phyloP scores from a whole-genome alignment of 1,140 invertebrate genomes.

The Zaprionus kolodkinae region DNA sequence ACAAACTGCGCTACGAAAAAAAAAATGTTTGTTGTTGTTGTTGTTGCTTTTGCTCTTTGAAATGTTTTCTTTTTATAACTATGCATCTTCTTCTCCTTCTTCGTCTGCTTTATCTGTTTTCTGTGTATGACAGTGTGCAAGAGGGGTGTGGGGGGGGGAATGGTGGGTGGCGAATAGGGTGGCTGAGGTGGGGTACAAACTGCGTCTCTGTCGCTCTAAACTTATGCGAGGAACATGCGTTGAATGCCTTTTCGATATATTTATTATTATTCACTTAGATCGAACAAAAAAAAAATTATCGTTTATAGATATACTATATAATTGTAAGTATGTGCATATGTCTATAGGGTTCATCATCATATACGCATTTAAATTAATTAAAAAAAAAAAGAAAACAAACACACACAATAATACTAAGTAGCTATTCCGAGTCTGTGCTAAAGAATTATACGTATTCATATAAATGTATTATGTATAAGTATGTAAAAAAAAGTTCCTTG shows the following conservation, averaged over 20 bases:
- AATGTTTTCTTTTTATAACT: constrained; percentile 37
- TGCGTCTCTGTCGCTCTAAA: constrained; percentile 72
- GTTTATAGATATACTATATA: constrained; percentile 7
- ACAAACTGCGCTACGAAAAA: constrained; percentile 62
- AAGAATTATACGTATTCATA: constrained; percentile 33
- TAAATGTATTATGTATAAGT: constrained; percentile 5
- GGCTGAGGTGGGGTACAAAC: constrained; percentile 8
- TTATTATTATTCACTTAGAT: constrained; percentile 39
- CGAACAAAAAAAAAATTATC: constrained; percentile 38
- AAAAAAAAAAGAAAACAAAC: constrained; percentile 36
- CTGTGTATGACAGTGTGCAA: constrained; percentile 9
- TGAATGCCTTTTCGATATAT: constrained; percentile 65
- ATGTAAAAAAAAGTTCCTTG: constrained; percentile 63
- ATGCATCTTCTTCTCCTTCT: constrained; percentile 5
- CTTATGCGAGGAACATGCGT: constrained; percentile 81
- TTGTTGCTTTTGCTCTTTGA: constrained; percentile 16
- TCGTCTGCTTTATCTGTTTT: constrained; percentile 19
- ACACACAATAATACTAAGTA: constrained; percentile 55
- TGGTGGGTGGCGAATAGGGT: neutral
- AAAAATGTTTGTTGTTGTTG: neutral
- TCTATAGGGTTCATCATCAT: constrained; percentile 14
- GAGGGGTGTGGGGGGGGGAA: neutral
- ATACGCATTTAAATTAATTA: constrained; percentile 20
- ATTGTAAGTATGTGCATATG: constrained; percentile 14
- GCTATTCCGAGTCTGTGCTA: constrained; percentile 47